Conservation (phyloP, 2,888 invertebrate genomes). For the Cephus sareptanus region DNA sequence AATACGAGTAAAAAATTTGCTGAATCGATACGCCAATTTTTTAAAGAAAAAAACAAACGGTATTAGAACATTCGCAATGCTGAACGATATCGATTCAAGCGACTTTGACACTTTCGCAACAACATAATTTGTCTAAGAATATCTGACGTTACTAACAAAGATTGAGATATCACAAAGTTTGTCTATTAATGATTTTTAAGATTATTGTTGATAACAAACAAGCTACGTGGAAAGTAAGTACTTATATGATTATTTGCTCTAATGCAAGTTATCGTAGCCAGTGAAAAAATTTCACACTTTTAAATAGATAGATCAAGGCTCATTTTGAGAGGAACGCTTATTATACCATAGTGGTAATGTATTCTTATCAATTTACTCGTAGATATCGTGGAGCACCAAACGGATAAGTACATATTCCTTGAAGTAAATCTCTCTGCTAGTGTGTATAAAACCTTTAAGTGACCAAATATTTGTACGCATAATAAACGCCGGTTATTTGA, state of each 20-base stretch:
- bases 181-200: not conserved
- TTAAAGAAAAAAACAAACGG: not conserved
- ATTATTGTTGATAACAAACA: not conserved
- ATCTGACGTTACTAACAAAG: not conserved
- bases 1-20: not conserved
- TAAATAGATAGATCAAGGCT: not conserved
- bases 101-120: not conserved
- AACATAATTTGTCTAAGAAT: not conserved
- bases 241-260: not conserved
- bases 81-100: not conserved
- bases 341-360: not conserved
- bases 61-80: not conserved
- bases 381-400: not conserved
- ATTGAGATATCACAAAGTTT: not conserved
- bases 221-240: not conserved
- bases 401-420: not conserved
- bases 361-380: not conserved
- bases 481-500: not conserved
- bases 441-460: not conserved
- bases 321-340: not conserved
- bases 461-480: not conserved
- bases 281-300: not conserved
- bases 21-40: not conserved
- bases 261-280: not conserved
- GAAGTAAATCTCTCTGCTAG: not conserved